Percentiles rank a stretch among this genome's conserved stretches.
phyloP scores from a whole-genome alignment of 2,113 vertebrate species.

The Cyprinodon brontotheroides region DNA sequence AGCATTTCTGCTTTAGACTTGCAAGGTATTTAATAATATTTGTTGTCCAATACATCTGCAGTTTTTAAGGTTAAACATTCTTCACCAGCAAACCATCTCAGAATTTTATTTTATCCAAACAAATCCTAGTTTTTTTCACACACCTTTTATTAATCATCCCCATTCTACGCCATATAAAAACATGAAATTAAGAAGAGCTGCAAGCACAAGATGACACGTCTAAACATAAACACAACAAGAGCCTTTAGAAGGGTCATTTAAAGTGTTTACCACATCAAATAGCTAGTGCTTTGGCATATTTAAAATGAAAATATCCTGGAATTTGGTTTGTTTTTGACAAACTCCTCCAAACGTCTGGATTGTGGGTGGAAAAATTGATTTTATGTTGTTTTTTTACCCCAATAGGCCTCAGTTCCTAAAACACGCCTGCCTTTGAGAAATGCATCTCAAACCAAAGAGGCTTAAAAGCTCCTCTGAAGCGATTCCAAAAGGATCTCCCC shows the following conservation, averaged over 20 bases:
- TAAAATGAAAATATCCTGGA: slow-evolving; percentile 11
- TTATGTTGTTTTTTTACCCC: slow-evolving; percentile 26
- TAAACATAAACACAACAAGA: slow-evolving; percentile 1
- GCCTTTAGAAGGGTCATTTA: background rate
- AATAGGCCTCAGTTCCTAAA: slow-evolving; percentile 58
- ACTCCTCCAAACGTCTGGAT: slow-evolving; percentile 44
- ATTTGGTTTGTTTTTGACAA: slow-evolving; percentile 36
- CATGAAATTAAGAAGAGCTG: slow-evolving; percentile 3
- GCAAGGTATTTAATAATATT: slow-evolving; percentile 1
- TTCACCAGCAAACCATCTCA: background rate
- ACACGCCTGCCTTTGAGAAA: slow-evolving; percentile 69
- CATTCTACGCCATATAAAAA: slow-evolving; percentile 7
- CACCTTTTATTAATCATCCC: background rate
- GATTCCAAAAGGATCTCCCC: slow-evolving; percentile 78
- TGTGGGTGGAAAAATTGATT: slow-evolving; percentile 50
- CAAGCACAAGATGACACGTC: background rate
- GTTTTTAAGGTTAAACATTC: slow-evolving; percentile 11
- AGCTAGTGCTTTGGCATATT: background rate
- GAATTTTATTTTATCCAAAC: background rate
- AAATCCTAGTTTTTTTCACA: no score
- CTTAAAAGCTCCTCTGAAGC: slow-evolving; percentile 78
- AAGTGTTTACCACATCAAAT: background rate
- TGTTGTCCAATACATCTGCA: slow-evolving; percentile 8
- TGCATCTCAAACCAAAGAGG: slow-evolving; percentile 76
- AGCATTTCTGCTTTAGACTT: slow-evolving; percentile 33